Percentiles rank a stretch among this genome's conserved stretches.
Conservation (phyloP, 2,113 vertebrate genomes). For the Heterotilapia buettikoferi region DNA sequence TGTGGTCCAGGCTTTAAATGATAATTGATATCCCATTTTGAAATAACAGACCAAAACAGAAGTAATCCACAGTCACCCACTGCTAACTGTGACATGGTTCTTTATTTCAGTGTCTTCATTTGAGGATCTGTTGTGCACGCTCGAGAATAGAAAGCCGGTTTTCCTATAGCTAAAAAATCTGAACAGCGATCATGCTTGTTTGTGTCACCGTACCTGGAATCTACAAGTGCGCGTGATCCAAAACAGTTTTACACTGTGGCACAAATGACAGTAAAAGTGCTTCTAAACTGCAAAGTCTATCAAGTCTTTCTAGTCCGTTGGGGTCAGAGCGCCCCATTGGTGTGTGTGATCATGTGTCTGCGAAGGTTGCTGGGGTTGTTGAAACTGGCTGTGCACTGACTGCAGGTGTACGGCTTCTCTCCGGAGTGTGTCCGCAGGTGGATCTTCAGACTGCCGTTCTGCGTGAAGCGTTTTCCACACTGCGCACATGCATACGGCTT, state of each 20-base stretch:
- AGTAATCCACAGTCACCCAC: background rate
- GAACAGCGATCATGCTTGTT: background rate
- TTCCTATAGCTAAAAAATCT: background rate
- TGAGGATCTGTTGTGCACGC: background rate
- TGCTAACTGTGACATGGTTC: background rate
- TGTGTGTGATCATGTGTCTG: conserved; percentile 66
- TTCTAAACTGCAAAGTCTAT: background rate
- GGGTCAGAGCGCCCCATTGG: conserved; percentile 20
- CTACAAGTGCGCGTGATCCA: background rate
- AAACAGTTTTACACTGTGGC: background rate
- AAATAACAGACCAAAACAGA: background rate
- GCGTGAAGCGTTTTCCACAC: conserved; percentile 81
- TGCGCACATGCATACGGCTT: conserved; percentile 76
- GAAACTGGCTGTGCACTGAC: conserved; percentile 74
- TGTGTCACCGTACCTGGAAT: background rate
- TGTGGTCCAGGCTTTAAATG: background rate
- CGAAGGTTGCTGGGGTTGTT: conserved; percentile 74
- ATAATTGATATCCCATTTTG: background rate
- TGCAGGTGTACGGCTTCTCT: conserved; percentile 78
- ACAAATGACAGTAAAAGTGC: background rate
- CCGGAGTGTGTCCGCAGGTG: conserved; percentile 79
- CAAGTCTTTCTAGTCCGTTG: background rate
- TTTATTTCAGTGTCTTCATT: background rate
- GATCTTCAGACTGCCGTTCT: conserved; percentile 78
- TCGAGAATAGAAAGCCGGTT: background rate